These are phyloP conservation scores for Phylloscopus trochilus DNA, from an alignment of 2,113 vertebrate genomes.

Conservation along the genomic window DNA sequence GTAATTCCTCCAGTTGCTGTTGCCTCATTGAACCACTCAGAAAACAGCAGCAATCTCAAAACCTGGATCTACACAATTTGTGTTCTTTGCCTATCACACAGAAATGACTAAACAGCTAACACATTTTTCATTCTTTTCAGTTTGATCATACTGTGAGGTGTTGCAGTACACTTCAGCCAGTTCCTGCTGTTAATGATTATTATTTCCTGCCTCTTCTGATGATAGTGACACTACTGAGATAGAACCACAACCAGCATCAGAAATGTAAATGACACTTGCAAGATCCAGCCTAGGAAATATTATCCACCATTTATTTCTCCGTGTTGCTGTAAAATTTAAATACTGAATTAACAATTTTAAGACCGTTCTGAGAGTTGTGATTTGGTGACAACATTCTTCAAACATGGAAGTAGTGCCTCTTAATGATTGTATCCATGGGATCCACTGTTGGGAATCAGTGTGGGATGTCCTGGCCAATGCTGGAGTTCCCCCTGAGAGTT, in stretches of 20 bases:
- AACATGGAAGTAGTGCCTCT: background rate
- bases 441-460: background rate
- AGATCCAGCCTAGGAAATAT: background rate
- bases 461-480: background rate
- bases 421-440: background rate
- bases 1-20: background rate
- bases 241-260: background rate
- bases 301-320: background rate
- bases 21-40: background rate
- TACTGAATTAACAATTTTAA: background rate
- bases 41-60: background rate
- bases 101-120: background rate
- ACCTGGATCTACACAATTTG: background rate
- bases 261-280: background rate
- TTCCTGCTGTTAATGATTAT: background rate
- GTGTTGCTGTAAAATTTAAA: background rate
- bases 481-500: background rate
- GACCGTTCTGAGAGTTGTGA: background rate
- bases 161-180: background rate
- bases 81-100: background rate
- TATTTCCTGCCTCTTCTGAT: background rate
- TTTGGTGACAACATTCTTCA: background rate
- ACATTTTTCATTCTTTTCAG: background rate
- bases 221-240: background rate
- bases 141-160: background rate